phyloP scores from a whole-genome alignment of 2,113 vertebrate species.

The Oryzias celebensis region DNA sequence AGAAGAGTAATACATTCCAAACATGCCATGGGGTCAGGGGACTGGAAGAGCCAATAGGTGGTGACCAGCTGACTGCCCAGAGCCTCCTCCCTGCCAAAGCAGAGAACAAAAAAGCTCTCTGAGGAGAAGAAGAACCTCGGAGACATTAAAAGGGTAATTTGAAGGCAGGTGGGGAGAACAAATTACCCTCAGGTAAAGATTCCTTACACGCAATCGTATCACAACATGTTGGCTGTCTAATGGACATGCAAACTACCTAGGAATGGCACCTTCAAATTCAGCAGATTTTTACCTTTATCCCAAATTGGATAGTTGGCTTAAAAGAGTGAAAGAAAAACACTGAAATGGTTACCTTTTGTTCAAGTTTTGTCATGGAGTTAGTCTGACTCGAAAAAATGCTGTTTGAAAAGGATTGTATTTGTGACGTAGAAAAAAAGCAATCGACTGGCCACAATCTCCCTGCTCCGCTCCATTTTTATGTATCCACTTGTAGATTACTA shows the following conservation, averaged over 20 bases:
- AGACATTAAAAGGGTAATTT: constrained; percentile 38
- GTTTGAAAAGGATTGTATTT: no score
- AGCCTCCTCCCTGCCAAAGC: constrained; percentile 47
- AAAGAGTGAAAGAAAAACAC: constrained; percentile 14
- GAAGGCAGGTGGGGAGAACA: constrained; percentile 34
- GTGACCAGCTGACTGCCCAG: constrained; percentile 65
- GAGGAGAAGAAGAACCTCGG: constrained; percentile 11
- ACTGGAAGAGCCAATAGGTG: constrained; percentile 77
- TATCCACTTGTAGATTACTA: no score
- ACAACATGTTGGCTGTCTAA: constrained; percentile 10
- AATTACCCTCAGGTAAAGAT: constrained; percentile 60
- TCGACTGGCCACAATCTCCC: no score
- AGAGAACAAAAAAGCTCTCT: constrained; percentile 49
- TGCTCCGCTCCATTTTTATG: no score
- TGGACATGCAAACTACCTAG: background rate
- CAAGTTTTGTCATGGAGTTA: constrained; percentile 21
- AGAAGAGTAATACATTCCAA: constrained; percentile 76
- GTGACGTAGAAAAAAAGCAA: no score
- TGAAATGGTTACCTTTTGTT: constrained; percentile 19
- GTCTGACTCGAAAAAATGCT: constrained; percentile 33
- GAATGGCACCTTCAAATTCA: background rate
- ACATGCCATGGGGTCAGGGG: constrained; percentile 76
- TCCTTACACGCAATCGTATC: constrained; percentile 30
- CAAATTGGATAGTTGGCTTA: constrained; percentile 14
- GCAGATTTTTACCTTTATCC: constrained; percentile 18